Base-by-base conservation (phyloP, 2,888 invertebrate species). In the Mythimna albipuncta region DNA sequence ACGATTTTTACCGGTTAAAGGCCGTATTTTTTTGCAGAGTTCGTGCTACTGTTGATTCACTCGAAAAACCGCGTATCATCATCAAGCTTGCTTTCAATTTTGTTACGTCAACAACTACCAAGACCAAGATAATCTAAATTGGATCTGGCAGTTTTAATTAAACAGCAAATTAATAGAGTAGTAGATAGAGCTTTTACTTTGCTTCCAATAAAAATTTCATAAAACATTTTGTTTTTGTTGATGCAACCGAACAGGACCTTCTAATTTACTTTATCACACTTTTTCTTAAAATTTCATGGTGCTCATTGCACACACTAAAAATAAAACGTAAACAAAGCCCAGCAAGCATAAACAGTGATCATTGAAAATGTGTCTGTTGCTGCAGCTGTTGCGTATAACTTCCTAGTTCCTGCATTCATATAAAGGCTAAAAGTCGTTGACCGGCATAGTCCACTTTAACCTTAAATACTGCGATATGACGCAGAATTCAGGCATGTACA, bases 331-430 rank as follows among this genome's bases (percentile, higher is more conserved):
- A 91, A 93, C 92, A 91, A 84, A 89, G 82, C 84, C 77, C 83
- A 82, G 87, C 85, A 87, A 91, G 92, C 84, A 89, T 94, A 94
- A 93, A 94, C 94, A 93, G 79, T 85, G 79, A 86, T 88, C 87
- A 87, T 90, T 89, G 89, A 85, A 84, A 87, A 88, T 85, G 82
- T 87, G 81, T 85, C 86, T 85, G 85, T 68, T 84, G 84, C 73
- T 82, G 85, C 76, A 84, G 85, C 75, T 87, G 83, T 86, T 84
- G 88, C 81, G 85, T 91, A 89, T 90, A 88, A 89, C 93, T 94
- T 94, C 93, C 93, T 94, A 89, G 93, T 94, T 94, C 93, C 93
- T 93, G 85, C 87, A 89, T 91, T 89, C 90, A 90, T 91, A 90
- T 91, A 90, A 79, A 85, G 77, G 75, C 72, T 71, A 76, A 85